Base-by-base conservation (phyloP, 2,888 invertebrate species). In the Hydriomena furcata region DNA sequence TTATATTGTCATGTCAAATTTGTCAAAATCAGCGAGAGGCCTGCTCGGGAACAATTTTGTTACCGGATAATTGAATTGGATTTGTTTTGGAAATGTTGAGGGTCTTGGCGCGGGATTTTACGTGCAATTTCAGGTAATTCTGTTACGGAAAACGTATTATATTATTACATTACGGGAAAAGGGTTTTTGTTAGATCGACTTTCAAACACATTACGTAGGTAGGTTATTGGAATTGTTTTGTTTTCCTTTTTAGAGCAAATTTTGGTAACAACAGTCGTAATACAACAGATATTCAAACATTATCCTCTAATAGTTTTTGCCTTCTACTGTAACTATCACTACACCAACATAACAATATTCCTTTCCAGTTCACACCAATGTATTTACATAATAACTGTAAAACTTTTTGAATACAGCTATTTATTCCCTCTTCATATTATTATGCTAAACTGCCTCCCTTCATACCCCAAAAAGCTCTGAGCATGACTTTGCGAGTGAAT, bases 111-210 rank as follows among this genome's bases (percentile, higher is more conserved):
- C 57, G 57, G 13, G 48, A 55, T 40, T 24, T 60, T 37, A 60
- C 59, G 35, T 63, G 59, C 51, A 53, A 51, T 41, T 47, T 41
- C 48, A 53, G 60, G 60, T 60, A 57, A 55, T 43, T 34, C 21
- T 42, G 36, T 36, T 55, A 42, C 13, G 17, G 50, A 31, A 47
- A 52, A 52, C 8, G 20, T 42, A 35, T n/a, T n/a, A n/a, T n/a
- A 28, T 35, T 36, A 55, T 31, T 38, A 35, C 10, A 32, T 28
- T 25, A 30, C 35, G 20, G 41, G 24, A 25, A 32, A 49, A 43
- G 30, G n/a, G 41, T 35, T 37, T 49, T 7, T 41, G 40, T 12
- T 24, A 25, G 25, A 47, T 43, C 36, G 40, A 44, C 44, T 49
- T 34, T 13, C 13, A 24, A 50, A 35, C 24, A 34, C 20, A 27